phyloP scores from a whole-genome alignment of 2,113 vertebrate species.

The Stercorarius parasiticus region DNA sequence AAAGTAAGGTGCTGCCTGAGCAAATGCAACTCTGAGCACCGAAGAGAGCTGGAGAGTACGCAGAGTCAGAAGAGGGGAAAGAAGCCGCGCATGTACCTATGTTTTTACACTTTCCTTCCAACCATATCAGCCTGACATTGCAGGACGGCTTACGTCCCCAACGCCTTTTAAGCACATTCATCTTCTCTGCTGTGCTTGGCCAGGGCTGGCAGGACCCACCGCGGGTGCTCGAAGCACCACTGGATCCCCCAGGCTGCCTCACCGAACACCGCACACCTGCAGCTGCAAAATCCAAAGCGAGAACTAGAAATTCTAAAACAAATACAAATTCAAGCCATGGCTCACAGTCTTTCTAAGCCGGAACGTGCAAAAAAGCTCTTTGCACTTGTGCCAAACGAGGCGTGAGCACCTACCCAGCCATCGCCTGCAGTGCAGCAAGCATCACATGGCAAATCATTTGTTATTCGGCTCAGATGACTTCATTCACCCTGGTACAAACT shows the following conservation, averaged over 20 bases:
- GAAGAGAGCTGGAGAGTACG: background rate
- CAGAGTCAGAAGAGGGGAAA: background rate
- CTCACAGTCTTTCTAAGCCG: background rate
- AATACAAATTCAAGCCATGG: background rate
- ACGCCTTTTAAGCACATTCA: accelerated
- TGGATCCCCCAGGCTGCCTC: background rate
- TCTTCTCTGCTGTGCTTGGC: background rate
- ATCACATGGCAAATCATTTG: background rate
- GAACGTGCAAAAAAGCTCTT: background rate
- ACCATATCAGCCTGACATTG: accelerated
- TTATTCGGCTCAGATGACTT: background rate
- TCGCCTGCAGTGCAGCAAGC: background rate
- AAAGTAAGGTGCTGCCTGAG: background rate
- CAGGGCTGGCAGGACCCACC: background rate
- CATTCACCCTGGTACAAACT: background rate
- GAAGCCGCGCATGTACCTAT: background rate
- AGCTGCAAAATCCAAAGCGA: background rate
- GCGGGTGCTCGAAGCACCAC: accelerated
- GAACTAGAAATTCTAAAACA: background rate
- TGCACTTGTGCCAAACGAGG: background rate
- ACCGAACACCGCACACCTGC: accelerated
- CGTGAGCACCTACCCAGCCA: background rate
- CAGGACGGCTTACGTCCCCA: background rate
- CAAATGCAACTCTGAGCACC: background rate
- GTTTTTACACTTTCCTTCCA: background rate